These are phyloP conservation scores for Sebastes umbrosus DNA, from an alignment of 2,797 vertebrate genomes.

Conservation along the genomic window DNA sequence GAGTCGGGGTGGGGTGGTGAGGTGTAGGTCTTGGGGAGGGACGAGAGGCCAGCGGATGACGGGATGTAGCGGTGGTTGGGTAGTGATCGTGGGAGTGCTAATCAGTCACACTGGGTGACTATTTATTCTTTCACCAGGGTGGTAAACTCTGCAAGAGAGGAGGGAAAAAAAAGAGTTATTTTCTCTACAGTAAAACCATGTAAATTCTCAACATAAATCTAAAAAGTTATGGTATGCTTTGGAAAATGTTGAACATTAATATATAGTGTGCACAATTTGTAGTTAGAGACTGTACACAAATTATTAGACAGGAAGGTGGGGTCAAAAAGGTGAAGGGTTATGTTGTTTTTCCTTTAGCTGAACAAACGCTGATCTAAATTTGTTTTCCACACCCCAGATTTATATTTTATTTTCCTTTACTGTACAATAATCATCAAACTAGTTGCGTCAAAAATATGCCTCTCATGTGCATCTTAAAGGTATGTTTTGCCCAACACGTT, in stretches of 20 bases:
- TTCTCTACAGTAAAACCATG: neutral
- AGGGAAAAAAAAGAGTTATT: neutral
- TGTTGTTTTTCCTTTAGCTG: neutral
- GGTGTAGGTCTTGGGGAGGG: slow-evolving; percentile 7
- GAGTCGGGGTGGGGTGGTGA: slow-evolving; percentile 9
- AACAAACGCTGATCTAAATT: neutral
- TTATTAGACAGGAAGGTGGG: neutral
- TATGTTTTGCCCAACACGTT: neutral
- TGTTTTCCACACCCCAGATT: too few species aligned
- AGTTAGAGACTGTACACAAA: neutral
- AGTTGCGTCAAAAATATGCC: too few species aligned
- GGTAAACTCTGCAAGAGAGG: slow-evolving; percentile 89
- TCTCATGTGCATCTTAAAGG: neutral
- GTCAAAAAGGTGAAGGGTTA: neutral
- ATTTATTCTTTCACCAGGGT: slow-evolving; percentile 90
- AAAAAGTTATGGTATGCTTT: neutral
- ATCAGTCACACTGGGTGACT: slow-evolving; percentile 63
- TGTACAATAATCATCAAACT: too few species aligned
- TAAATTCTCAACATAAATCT: neutral
- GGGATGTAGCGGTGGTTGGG: slow-evolving; percentile 63
- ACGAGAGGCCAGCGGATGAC: slow-evolving; percentile 2
- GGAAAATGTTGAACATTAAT: neutral
- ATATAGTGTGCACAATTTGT: neutral
- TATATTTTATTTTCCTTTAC: too few species aligned
- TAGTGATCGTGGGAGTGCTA: slow-evolving; percentile 59